Base-by-base conservation (phyloP, 1,140 invertebrate genomes). In the Bombus soroeensis region DNA sequence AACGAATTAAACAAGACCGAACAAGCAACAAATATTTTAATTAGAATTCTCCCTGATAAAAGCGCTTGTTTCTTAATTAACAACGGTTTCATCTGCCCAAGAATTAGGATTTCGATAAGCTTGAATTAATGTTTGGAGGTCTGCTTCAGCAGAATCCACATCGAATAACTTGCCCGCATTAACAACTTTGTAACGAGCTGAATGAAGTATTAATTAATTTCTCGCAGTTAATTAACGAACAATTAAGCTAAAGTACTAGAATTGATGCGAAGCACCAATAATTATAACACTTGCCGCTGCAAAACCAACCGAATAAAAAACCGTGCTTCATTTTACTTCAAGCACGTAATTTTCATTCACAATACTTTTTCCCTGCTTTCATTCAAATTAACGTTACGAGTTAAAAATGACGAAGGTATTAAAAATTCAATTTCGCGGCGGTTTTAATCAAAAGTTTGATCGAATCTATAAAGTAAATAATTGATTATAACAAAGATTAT, bases 141-240 rank as follows among this genome's bases (percentile, higher is more conserved):
- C 18, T 8, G 34, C 22, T 41, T n/a, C n/a, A 22, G 9, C 10
- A 18, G 37, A 82, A 43, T 74, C 32, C 22, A 62, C 41, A 41
- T 9, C 71, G 57, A 34, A 57, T 43, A 83, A 83, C 43, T 83
- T 59, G 22, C 10, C 25, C 37, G 43, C 64, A 41, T 70, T 83
- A 83, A 83, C 74, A 78, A 83, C 74, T 75, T 78, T 64, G 43
- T 78, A 83, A 83, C 82, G 82, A 78, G 74, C 10, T 57, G 62
- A 76, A 83, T 78, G 47, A 78, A 83, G 74, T 83, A 57, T 77
- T 78, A 83, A 83, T 83, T 83, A 78, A 78, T 83, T 57, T 57
- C 64, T 41, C 62, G 74, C 37, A 32, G 82, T 70, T 83, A 78
- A 83, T 83, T 83, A 78, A 59, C 74, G 47, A 12, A 53, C 82